Percentiles rank a stretch among this genome's conserved stretches.
These are phyloP conservation scores for Haliclona indistincta DNA, from an alignment of 37 sponge, comb jelly and placozoan genomes.

Conservation along the genomic window DNA sequence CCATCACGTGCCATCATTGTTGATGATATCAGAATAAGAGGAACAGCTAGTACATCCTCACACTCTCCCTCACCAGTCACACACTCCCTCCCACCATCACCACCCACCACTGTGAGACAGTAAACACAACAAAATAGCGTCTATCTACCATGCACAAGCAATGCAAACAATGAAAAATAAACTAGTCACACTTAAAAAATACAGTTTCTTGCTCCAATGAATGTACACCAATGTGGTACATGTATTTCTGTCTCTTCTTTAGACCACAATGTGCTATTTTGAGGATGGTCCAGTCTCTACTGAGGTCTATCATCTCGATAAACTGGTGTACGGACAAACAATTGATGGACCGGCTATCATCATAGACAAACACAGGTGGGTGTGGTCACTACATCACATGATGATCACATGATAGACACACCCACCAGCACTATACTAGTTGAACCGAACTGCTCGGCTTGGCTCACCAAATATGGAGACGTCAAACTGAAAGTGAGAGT, in stretches of 20 bases:
- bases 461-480: slow-evolving; percentile 79
- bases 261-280: slow-evolving; percentile 77
- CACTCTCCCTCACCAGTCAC: slow-evolving; percentile 34
- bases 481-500: slow-evolving; percentile 67
- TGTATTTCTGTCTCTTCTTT: neutral
- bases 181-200: neutral
- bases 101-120: neutral
- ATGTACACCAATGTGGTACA: too few species aligned
- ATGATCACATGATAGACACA: neutral
- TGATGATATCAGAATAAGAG: slow-evolving; percentile 93
- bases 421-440: slow-evolving; percentile 80
- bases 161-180: too few species aligned
- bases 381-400: neutral
- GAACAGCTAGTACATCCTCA: slow-evolving; percentile 44
- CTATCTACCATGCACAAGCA: too few species aligned
- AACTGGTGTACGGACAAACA: slow-evolving; percentile 48
- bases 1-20: slow-evolving; percentile 76
- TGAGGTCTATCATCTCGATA: slow-evolving; percentile 58
- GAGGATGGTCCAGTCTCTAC: slow-evolving; percentile 46
- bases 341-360: slow-evolving; percentile 91
- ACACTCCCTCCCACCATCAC: slow-evolving; percentile 5
- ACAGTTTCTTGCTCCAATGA: too few species aligned
- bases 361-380: slow-evolving; percentile 89
- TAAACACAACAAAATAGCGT: neutral
- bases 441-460: slow-evolving; percentile 82